Percentiles rank a stretch among this genome's conserved stretches.
These are phyloP conservation scores for Cephus runcator DNA, from an alignment of 2,888 invertebrate species.

Conservation along the genomic window DNA sequence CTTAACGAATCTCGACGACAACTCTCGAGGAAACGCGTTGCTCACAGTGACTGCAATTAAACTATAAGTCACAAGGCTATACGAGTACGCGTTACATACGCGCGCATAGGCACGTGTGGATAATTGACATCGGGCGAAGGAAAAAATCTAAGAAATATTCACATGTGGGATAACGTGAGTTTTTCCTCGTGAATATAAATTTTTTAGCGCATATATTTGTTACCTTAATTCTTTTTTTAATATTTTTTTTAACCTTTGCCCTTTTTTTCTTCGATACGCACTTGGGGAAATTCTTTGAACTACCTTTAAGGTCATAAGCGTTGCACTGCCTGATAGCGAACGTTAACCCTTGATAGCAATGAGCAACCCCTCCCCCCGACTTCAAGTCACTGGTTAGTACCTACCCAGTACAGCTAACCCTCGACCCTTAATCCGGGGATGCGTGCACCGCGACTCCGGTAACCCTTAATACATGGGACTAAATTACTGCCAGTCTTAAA, in stretches of 20 bases:
- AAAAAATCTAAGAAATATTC: neutral
- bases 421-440: conserved; percentile 39
- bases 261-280: neutral
- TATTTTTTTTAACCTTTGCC: neutral
- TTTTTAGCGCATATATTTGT: neutral
- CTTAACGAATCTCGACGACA: conserved; percentile 5
- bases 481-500: conserved; percentile 50
- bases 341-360: neutral
- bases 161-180: neutral
- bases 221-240: neutral
- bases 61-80: neutral
- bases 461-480: conserved; percentile 41
- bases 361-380: neutral
- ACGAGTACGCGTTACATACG: neutral
- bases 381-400: neutral
- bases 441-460: conserved; percentile 31
- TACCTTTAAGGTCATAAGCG: neutral
- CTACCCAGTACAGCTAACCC: conserved; percentile 8
- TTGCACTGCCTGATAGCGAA: neutral
- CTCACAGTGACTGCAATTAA: conserved; percentile 4
- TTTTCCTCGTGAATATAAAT: neutral
- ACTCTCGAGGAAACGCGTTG: neutral
- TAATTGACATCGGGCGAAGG: neutral
- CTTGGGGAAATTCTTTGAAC: neutral
- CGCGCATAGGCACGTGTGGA: neutral